Base-by-base conservation (phyloP, 92 coral and sea anemone genomes). In the Zoanthus gigantus region DNA sequence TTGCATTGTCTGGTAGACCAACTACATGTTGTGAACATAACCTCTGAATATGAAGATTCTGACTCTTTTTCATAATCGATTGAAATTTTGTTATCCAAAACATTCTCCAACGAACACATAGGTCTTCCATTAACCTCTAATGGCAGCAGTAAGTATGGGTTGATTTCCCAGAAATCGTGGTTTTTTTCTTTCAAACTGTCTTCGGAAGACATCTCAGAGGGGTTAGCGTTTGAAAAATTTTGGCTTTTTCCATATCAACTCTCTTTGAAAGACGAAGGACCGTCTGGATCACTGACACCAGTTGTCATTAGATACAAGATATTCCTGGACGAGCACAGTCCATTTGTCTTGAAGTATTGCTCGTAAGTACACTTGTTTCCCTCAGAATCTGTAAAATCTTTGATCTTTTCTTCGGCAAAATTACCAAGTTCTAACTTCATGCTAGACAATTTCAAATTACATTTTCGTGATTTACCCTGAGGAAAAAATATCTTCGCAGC, bases 401-500 rank as follows among this genome's bases (percentile, higher is more conserved):
- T 37, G 48, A 71, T 71, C 46, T 5, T 37, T 71, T 71, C 47
- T 71, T 71, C 76, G 6, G 76, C 76, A 71, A 71, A 71, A 37
- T 71, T 37, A 34, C 76, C 76, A 71, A 71, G 76, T 44, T 71
- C n/a, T 48, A 8, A 34, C n/a, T 3, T 37, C 46, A 31, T 30
- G 76, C 76, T 71, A 42, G 76, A 71, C 52, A 71, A 31, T 42
- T 71, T 71, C 76, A 71, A 16, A 13, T 37, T 37, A 42, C 46
- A 30, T 31, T 37, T 71, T 74, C 60, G 46, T 5, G 79, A 47
- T 28, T 47, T 74, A 16, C 60, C 57, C 31, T 74, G 15, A 13
- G 79, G 79, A 23, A 74, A 74, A 74, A 45, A 74, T 17, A 74
- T 74, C 60, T 45, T 74, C 48, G 79, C 79, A 74, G 60, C 58